phyloP scores from a whole-genome alignment of 2,797 vertebrate genomes.

The Natrix natrix region DNA sequence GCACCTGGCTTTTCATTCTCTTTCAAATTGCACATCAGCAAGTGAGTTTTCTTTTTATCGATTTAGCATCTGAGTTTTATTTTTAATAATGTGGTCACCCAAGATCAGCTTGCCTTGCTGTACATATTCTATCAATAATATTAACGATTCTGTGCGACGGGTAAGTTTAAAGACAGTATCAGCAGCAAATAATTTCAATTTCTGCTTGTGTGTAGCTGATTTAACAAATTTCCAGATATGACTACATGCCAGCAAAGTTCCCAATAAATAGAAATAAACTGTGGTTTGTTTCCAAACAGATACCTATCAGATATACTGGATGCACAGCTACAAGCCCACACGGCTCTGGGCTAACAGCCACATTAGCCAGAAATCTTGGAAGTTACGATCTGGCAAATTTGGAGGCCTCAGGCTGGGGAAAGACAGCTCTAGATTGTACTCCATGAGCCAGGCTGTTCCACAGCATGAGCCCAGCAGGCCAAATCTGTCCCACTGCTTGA shows the following conservation, averaged over 20 bases:
- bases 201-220: neutral
- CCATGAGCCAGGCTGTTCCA: neutral
- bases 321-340: neutral
- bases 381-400: neutral
- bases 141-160: neutral
- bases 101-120: neutral
- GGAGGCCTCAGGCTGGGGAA: neutral
- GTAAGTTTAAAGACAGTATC: neutral
- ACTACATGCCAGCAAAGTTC: neutral
- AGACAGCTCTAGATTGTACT: neutral
- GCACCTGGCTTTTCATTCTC: neutral
- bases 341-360: neutral
- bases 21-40: neutral
- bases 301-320: neutral
- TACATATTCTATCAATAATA: neutral
- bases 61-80: neutral
- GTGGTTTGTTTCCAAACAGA: neutral
- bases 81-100: neutral
- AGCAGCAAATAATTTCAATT: neutral
- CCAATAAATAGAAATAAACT: neutral
- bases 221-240: neutral
- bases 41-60: neutral
- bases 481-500: neutral
- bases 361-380: neutral
- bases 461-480: slow-evolving; percentile 1